Base-by-base conservation (phyloP, 2,888 invertebrate genomes). In the Dinocampus coccinellae region DNA sequence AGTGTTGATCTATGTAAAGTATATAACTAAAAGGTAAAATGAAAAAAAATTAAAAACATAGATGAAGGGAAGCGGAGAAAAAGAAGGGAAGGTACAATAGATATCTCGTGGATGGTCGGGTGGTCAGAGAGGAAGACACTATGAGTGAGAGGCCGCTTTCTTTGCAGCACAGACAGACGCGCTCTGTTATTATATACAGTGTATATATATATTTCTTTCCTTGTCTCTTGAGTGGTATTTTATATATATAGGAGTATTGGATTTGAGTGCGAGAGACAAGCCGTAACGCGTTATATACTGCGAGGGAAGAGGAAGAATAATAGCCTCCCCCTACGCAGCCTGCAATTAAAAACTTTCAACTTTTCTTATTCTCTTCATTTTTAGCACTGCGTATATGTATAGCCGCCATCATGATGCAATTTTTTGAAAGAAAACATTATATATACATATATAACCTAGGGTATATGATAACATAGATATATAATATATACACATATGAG, bases 121-220 rank as follows among this genome's bases (percentile, higher is more conserved):
- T 74, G 78, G 74, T 75, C 74, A 74, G 76, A 81, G 75, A 79
- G n/a, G n/a, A n/a, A n/a, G 76, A 42, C 16, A 33, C 22, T 60
- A 47, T 33, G 24, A 52, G 29, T 33, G 53, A 80, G 77, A 74
- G 77, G 80, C 72, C 80, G 82, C 82, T 83, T 76, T 81, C 84
- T 83, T 83, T 82, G 76, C 78, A 81, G 68, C 77, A 78, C 78
- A 77, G 81, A 80, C 79, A 79, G 78, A 78, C 81, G 83, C 81
- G 82, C 84, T 86, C 84, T 87, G 86, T 87, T 87, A 87, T 87
- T 87, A 87, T 82, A 81, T 10, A 34, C 34, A 34, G 26, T 55
- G 26, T 55, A 11, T 24, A 13, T 55, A 55, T 55, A 34, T 34
- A 52, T 77, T 73, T 77, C 78, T 81, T 77, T 78, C 76, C 76